Evolutionary conservation across 2,113 vertebrate genomes (phyloP).

Genomic region (Empidonax traillii): DNA sequence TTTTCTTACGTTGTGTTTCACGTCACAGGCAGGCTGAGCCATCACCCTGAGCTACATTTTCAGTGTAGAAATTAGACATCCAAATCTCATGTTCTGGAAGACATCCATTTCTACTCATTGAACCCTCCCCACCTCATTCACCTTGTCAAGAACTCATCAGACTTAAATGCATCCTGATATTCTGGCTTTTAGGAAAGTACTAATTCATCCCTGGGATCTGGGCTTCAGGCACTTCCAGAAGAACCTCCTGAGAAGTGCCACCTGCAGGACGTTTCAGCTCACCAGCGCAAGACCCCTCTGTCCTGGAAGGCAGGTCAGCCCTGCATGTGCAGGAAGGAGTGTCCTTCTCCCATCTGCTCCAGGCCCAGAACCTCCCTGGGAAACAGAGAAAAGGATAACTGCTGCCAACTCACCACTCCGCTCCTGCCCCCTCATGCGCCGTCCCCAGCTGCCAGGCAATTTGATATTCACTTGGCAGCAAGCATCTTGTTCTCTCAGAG

Average conservation of each 20-base stretch:
- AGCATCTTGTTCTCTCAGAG: constrained; percentile 22
- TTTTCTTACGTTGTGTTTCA: neutral
- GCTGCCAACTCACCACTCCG: neutral
- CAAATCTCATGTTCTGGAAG: neutral
- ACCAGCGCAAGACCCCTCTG: neutral
- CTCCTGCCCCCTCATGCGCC: neutral
- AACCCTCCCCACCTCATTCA: neutral
- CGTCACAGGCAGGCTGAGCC: neutral
- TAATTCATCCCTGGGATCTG: neutral
- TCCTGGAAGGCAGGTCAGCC: neutral
- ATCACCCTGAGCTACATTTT: neutral
- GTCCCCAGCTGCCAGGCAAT: neutral
- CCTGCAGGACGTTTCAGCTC: neutral
- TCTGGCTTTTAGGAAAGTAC: neutral
- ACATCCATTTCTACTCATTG: neutral
- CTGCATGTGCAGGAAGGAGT: neutral
- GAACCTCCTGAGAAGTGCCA: neutral
- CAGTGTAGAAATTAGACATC: neutral
- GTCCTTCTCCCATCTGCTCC: neutral
- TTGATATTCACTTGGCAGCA: constrained; percentile 31
- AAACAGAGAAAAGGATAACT: neutral
- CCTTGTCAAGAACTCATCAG: neutral
- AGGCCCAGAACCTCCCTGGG: neutral
- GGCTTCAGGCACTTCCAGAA: neutral
- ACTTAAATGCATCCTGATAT: neutral